These are phyloP conservation scores for Lates calcarifer DNA, from an alignment of 2,113 vertebrate genomes.

Conservation along the genomic window DNA sequence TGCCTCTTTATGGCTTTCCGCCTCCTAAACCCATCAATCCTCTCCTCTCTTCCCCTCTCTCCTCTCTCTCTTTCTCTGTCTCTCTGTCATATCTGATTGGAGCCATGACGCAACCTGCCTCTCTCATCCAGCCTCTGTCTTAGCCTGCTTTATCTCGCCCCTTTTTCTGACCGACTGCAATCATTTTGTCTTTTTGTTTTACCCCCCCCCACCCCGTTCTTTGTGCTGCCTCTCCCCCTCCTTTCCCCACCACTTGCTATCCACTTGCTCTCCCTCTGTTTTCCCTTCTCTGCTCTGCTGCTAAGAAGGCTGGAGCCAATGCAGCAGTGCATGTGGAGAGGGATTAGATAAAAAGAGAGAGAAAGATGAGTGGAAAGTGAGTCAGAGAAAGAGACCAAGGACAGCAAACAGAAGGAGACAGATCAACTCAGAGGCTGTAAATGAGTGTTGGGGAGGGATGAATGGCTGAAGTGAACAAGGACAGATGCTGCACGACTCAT, in stretches of 20 bases:
- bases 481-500: slow-evolving; percentile 36
- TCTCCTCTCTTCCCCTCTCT: slow-evolving; percentile 11
- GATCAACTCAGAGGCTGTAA: slow-evolving; percentile 63
- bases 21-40: slow-evolving; percentile 77
- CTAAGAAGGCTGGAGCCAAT: slow-evolving; percentile 63
- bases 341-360: slow-evolving; percentile 69
- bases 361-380: slow-evolving; percentile 58
- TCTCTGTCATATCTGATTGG: slow-evolving; percentile 65
- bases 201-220: slow-evolving; percentile 11
- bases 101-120: slow-evolving; percentile 56
- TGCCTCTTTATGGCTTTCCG: slow-evolving; percentile 73
- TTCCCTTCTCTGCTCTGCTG: slow-evolving; percentile 24
- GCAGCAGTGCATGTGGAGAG: slow-evolving; percentile 74
- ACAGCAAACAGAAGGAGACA: slow-evolving; percentile 63
- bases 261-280: slow-evolving; percentile 29
- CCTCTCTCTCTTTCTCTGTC: not conserved
- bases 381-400: slow-evolving; percentile 69
- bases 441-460: slow-evolving; percentile 50
- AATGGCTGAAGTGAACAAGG: slow-evolving; percentile 46
- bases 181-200: slow-evolving; percentile 54
- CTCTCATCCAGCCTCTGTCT: slow-evolving; percentile 55
- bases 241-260: slow-evolving; percentile 16
- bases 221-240: not conserved
- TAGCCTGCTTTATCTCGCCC: slow-evolving; percentile 39
- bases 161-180: slow-evolving; percentile 41